Conservation (phyloP, 1,140 invertebrate genomes). For the Zaprionus taronus region DNA sequence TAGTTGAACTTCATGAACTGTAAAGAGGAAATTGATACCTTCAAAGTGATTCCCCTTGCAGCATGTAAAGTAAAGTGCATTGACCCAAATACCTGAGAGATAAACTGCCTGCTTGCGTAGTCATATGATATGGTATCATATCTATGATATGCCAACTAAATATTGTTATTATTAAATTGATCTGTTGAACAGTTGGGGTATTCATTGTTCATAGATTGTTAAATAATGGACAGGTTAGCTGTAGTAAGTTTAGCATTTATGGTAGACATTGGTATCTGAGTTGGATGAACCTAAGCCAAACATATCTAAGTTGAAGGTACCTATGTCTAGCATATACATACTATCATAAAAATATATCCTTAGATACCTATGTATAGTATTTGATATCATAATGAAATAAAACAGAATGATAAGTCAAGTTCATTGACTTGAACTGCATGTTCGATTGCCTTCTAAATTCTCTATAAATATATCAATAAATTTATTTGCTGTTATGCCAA, state of each 20-base stretch:
- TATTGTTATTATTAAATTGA: not conserved
- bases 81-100: not conserved
- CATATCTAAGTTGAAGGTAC: no score
- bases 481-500: not conserved
- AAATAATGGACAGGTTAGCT: not conserved
- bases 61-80: not conserved
- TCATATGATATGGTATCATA: not conserved
- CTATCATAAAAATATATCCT: no score
- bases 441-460: not conserved
- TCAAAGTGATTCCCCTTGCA: not conserved
- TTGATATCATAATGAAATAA: not conserved
- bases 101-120: not conserved
- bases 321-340: no score
- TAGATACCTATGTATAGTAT: not conserved
- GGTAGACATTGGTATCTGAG: no score
- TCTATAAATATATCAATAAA: conserved; percentile 1
- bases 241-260: no score
- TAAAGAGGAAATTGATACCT: not conserved
- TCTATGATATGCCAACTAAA: not conserved
- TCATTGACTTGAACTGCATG: not conserved
- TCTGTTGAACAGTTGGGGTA: not conserved
- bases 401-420: not conserved
- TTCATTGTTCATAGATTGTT: not conserved
- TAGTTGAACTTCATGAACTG: no score
- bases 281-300: no score